Conservation (phyloP, 2,113 vertebrate genomes). For the Oreotrochilus melanogaster region DNA sequence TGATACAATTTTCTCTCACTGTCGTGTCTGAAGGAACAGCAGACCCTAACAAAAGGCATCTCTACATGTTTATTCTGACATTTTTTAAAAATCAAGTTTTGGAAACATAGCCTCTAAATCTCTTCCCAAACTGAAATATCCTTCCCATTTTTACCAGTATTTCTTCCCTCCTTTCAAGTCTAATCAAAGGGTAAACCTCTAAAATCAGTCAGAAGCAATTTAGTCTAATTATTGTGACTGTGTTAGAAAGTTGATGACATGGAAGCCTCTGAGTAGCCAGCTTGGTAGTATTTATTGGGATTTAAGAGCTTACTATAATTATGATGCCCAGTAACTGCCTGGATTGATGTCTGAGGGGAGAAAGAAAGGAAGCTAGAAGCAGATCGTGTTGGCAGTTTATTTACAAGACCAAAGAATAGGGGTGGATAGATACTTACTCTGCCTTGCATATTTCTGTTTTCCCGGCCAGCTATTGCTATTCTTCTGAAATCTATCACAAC, state of each 20-base stretch:
- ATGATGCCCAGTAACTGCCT: slow-evolving; percentile 24
- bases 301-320: slow-evolving; percentile 57
- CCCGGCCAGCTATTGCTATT: background rate
- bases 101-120: background rate
- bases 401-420: background rate
- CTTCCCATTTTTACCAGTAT: background rate
- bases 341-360: background rate
- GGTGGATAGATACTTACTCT: background rate
- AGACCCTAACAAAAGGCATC: background rate
- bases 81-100: background rate
- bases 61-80: background rate
- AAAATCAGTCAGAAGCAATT: background rate
- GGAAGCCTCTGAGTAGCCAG: slow-evolving; percentile 16
- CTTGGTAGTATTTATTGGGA: slow-evolving; percentile 42
- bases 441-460: background rate
- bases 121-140: background rate
- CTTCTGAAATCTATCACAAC: background rate
- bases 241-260: background rate
- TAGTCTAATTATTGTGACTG: background rate
- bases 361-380: background rate
- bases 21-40: background rate
- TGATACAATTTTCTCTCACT: background rate
- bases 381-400: background rate
- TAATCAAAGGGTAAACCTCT: background rate
- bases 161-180: background rate